phyloP scores from a whole-genome alignment of 1,140 invertebrate species.

The Zaprionus ornatus region DNA sequence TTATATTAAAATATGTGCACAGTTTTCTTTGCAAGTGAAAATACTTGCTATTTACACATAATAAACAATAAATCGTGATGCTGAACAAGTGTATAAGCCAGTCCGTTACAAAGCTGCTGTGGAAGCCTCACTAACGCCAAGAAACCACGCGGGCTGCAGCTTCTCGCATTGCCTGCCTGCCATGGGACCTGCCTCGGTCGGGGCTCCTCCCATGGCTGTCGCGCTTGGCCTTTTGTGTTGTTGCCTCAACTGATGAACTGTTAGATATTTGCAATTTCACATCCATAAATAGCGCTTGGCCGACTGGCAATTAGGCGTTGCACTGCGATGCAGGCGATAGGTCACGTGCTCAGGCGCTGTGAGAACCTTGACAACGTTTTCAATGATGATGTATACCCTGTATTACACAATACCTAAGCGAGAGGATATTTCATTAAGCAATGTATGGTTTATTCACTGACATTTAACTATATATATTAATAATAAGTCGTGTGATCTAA shows the following conservation, averaged over 20 bases:
- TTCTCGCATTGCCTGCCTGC: slow-evolving; percentile 11
- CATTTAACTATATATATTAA: no score
- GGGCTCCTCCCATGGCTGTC: slow-evolving; percentile 1
- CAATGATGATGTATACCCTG: not conserved
- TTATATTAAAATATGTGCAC: not conserved
- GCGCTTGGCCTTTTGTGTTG: slow-evolving; percentile 28
- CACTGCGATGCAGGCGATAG: slow-evolving; percentile 19
- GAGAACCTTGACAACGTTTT: not conserved
- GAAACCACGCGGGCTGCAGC: slow-evolving; percentile 15
- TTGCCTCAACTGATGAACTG: slow-evolving; percentile 40
- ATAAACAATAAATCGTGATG: slow-evolving; percentile 10
- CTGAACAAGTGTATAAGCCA: slow-evolving; percentile 1
- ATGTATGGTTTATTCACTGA: no score
- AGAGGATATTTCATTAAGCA: not conserved
- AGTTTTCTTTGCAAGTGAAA: not conserved
- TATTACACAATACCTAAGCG: not conserved
- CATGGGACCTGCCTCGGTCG: not conserved
- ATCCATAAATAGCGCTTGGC: slow-evolving; percentile 6
- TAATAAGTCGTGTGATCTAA: no score
- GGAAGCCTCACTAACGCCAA: not conserved
- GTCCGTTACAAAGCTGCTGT: not conserved
- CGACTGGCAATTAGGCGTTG: slow-evolving; percentile 38
- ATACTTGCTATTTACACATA: slow-evolving; percentile 18
- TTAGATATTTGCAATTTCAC: slow-evolving; percentile 48
- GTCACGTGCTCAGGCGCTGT: slow-evolving; percentile 27